Base-by-base conservation (phyloP, 2,113 vertebrate species). In the Gopherus evgoodei region DNA sequence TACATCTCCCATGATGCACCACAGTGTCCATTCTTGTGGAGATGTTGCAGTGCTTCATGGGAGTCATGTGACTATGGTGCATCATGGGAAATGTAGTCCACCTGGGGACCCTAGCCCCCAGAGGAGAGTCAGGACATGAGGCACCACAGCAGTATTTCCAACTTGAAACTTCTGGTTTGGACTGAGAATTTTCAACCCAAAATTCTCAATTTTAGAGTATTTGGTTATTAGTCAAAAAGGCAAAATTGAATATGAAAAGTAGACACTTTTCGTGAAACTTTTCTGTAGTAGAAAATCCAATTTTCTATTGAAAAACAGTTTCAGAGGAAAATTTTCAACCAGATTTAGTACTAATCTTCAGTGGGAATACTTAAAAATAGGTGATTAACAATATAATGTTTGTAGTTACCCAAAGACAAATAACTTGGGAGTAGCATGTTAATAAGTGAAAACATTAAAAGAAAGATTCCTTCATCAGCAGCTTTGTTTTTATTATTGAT, bases 81-180 rank as follows among this genome's bases (percentile, higher is more conserved):
- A 4, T 89, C 0, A 0, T 6, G 1, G 19, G 29, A 82, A 10
- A 0, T 83, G 76, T 56, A n/a, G 14, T 25, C 4, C 52, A 78
- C 11, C 57, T 62, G 27, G 27, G 12, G 29, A 87, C 38, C 47
- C 5, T 83, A 29, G 1, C 17, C 62, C 56, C 62, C 29, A 85
- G 83, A 90, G 13, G 44, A 44, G 44, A 89, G 69, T 38, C 1
- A 62, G 29, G 90, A n/a, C 6, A 38, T 3, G 35, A 4, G 49
- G 14, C 42, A 53, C 10, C 2, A 21, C 59, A 91, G 59, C 2
- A 50, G 14, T 11, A 10, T 87, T 83, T 91, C 83, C 25, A 81
- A 0, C 0, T 83, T 83, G 57, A 3, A 8, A 6, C 72, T 42
- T 47, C 8, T 47, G 7, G 0, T 9, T 65, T 62, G 6, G 59